phyloP scores from a whole-genome alignment of 1,140 invertebrate species.

The Bacillus rossius region DNA sequence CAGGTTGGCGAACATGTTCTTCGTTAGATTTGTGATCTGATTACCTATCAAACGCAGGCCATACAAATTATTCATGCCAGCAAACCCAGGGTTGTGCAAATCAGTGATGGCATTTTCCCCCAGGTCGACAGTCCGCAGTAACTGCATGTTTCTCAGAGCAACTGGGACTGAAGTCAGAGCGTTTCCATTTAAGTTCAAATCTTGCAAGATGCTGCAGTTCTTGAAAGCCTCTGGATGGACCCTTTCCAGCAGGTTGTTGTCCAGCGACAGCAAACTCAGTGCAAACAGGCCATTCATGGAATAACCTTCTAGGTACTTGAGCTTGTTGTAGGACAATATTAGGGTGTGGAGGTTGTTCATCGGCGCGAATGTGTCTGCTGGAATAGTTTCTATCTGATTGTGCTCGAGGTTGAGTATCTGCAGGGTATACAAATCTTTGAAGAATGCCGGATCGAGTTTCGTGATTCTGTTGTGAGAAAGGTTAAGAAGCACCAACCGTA shows the following conservation, averaged over 20 bases:
- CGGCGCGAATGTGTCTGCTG: conserved; percentile 70
- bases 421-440: conserved; percentile 72
- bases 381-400: conserved; percentile 72
- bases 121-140: conserved; percentile 71
- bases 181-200: conserved; percentile 80
- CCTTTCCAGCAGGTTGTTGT: conserved; percentile 70
- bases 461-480: conserved; percentile 78
- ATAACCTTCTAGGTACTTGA: conserved; percentile 68
- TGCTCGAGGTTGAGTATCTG: conserved; percentile 76
- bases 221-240: conserved; percentile 75
- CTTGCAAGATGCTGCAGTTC: conserved; percentile 71
- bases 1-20: conserved; percentile 71
- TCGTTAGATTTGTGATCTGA: conserved; percentile 78
- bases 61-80: conserved; percentile 72
- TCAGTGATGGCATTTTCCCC: conserved; percentile 73
- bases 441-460: conserved; percentile 66
- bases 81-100: conserved; percentile 72
- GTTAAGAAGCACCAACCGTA: conserved; percentile 78
- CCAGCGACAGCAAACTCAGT: conserved; percentile 67
- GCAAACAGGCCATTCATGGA: conserved; percentile 74
- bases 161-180: conserved; percentile 63
- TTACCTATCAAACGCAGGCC: conserved; percentile 83
- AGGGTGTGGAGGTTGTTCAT: conserved; percentile 81
- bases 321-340: conserved; percentile 70
- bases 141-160: conserved; percentile 66